phyloP scores from a whole-genome alignment of 30 jellyfish, hydroid and myxozoan species.

The Nemopilema nomurai region DNA sequence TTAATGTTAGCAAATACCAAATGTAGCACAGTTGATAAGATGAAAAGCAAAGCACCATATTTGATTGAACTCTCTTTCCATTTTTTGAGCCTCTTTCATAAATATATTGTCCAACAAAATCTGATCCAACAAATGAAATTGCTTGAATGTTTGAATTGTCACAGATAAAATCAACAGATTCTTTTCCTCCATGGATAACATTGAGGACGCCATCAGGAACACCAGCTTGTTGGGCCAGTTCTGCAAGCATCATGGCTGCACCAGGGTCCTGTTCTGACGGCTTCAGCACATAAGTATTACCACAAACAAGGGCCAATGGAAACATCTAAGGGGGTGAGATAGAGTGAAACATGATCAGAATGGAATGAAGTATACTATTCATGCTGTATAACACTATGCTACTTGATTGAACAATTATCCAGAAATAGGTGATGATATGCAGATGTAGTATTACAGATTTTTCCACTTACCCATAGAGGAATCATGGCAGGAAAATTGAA shows the following conservation, averaged over 20 bases:
- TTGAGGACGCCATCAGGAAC: slow-evolving; percentile 96
- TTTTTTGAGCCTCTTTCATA: slow-evolving; percentile 82
- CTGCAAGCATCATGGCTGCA: slow-evolving; percentile 90
- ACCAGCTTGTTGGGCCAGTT: slow-evolving; percentile 93
- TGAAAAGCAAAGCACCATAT: slow-evolving; percentile 58
- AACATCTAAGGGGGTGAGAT: slow-evolving; percentile 68
- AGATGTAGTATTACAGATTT: too few relatives aligned
- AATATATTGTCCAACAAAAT: slow-evolving; percentile 83
- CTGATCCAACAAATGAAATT: slow-evolving; percentile 94
- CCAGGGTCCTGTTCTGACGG: slow-evolving; percentile 99
- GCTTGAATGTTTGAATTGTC: slow-evolving; percentile 85
- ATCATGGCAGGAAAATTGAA: slow-evolving; percentile 99
- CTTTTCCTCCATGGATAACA: slow-evolving; percentile 95
- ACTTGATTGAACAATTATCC: neutral
- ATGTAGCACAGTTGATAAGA: too few relatives aligned
- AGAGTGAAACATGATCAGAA: neutral
- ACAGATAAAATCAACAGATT: slow-evolving; percentile 90
- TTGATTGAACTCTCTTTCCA: slow-evolving; percentile 95
- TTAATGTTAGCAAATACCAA: too few relatives aligned
- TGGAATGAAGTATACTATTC: neutral
- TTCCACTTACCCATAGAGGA: slow-evolving; percentile 80
- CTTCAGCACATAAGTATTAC: slow-evolving; percentile 89
- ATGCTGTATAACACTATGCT: neutral
- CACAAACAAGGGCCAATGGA: slow-evolving; percentile 91
- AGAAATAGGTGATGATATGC: too few relatives aligned